These are phyloP conservation scores for Harlomillsia oculata DNA, from an alignment of 1,140 invertebrate species.

Conservation along the genomic window DNA sequence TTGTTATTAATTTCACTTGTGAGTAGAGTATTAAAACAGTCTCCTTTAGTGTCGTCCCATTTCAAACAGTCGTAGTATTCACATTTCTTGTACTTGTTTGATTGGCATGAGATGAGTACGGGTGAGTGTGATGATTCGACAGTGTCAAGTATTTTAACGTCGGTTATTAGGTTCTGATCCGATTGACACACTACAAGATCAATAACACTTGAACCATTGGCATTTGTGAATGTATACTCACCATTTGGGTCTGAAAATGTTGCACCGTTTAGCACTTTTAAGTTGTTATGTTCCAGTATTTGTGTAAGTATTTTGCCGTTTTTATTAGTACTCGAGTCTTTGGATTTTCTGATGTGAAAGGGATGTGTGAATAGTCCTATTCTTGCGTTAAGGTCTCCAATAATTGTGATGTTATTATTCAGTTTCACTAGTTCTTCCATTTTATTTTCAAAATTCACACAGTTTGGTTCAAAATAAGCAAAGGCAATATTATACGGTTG, in stretches of 20 bases:
- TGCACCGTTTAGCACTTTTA: not conserved
- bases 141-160: not conserved
- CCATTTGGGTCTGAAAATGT: not conserved
- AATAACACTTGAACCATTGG: slow-evolving; percentile 1
- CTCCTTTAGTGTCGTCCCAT: not conserved
- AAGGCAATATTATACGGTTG: no score
- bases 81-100: not conserved
- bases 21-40: no score
- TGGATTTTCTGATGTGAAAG: not conserved
- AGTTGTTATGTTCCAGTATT: not conserved
- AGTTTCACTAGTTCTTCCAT: not conserved
- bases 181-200: not conserved
- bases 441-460: not conserved
- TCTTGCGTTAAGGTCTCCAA: not conserved
- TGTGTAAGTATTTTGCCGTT: not conserved
- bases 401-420: not conserved
- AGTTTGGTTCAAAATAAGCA: no score
- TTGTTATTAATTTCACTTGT: no score
- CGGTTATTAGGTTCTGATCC: not conserved
- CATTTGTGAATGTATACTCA: not conserved
- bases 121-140: not conserved
- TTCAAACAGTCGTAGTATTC: not conserved
- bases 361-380: not conserved
- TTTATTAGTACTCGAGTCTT: not conserved
- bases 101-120: not conserved